phyloP scores from a whole-genome alignment of 2,888 invertebrate species.

The Limnephilus lunatus region DNA sequence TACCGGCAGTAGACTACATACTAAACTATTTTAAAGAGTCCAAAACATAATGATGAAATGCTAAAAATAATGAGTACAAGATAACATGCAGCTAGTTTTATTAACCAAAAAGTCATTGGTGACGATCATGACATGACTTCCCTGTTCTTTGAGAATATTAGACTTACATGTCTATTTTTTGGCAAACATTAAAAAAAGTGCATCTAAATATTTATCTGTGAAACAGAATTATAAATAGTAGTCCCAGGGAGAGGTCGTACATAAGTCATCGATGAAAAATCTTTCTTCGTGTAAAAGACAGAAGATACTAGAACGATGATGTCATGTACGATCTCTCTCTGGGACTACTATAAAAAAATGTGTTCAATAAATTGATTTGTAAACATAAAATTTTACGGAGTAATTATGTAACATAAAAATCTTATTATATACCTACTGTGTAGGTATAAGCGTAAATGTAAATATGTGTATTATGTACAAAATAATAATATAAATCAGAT shows the following conservation, averaged over 20 bases:
- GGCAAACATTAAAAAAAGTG: background rate
- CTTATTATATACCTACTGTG: background rate
- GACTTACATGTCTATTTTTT: background rate
- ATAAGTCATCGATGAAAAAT: too few relatives aligned
- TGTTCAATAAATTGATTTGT: background rate
- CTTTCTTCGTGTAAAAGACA: too few relatives aligned
- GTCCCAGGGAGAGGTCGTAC: background rate
- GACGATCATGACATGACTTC: background rate
- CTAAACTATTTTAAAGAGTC: too few relatives aligned
- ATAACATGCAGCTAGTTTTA: background rate
- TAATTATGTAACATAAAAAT: background rate
- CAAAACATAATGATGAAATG: too few relatives aligned
- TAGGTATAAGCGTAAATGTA: background rate
- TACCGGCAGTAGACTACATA: too few relatives aligned
- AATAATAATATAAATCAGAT: background rate
- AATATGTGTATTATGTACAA: background rate
- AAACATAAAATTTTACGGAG: background rate
- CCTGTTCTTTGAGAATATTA: background rate
- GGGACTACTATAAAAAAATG: background rate
- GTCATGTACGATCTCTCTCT: too few relatives aligned
- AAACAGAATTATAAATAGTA: background rate
- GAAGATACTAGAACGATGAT: too few relatives aligned
- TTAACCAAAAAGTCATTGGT: background rate
- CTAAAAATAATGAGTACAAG: too few relatives aligned
- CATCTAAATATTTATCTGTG: background rate